Base-by-base conservation (phyloP, 2,888 invertebrate genomes). In the Eupithecia centaureata region DNA sequence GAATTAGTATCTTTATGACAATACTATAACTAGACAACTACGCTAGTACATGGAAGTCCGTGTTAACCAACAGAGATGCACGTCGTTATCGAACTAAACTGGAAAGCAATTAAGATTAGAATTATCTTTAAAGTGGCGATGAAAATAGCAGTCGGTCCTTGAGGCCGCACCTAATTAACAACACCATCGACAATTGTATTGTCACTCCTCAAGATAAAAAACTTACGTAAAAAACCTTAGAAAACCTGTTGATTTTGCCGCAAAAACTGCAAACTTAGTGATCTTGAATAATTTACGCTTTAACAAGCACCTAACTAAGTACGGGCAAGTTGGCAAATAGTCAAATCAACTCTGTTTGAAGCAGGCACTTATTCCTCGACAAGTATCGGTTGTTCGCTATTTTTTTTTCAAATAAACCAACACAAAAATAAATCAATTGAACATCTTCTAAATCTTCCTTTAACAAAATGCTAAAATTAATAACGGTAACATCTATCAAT, bases 241-340 rank as follows among this genome's bases (percentile, higher is more conserved):
- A 27, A 51, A 66, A 58, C 38, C n/a, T 51, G 28, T 38, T 58
- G 33, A 60, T 28, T 60, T 33, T 28, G 35, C 2, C 18, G 13
- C 61, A 64, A 64, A 68, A 64, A 64, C 30, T 27, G 12, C 25
- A 32, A 30, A 18, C 30, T 30, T 18, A 59, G 30, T 33, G 57
- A 57, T 67, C 60, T 47, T 60, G 54, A 51, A 57, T 59, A 62
- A 38, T 58, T 59, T 15, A 47, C 60, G n/a, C 51, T 47, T 33
- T 32, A 32, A 32, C n/a, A 51, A 51, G 22, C 30, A 18, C 32
- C 13, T 10, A 33, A 57, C 18, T 30, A 56, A n/a, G 30, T 56
- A 57, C 52, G 15, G 32, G 32, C 57, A 22, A 12, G 15, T 27
- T 15, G 13, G 52, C 22, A 27, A 57, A n/a, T 33, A 32, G 15